Conservation (phyloP, 2,113 vertebrate genomes). For the Apteryx owenii region DNA sequence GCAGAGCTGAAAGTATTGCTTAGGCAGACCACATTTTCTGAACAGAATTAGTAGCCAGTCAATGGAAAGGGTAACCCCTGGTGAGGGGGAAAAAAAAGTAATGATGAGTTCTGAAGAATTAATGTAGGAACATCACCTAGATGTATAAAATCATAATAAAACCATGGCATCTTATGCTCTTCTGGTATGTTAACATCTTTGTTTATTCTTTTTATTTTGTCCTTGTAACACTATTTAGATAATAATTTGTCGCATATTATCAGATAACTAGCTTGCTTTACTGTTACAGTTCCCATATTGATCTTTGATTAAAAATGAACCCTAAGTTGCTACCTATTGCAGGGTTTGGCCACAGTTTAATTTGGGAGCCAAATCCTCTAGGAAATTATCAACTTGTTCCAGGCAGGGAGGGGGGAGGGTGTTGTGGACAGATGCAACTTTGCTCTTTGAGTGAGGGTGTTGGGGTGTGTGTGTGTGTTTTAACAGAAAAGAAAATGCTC, state of each 20-base stretch:
- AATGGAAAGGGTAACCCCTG: not conserved
- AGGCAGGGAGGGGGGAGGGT: no score
- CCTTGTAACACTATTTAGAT: not conserved
- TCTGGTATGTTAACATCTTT: not conserved
- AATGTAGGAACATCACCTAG: not conserved
- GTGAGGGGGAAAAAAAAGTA: rapidly evolving
- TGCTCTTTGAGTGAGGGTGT: not conserved
- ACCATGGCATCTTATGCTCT: not conserved
- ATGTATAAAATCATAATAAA: not conserved
- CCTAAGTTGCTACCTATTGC: not conserved
- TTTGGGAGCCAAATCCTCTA: not conserved
- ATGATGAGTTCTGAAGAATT: not conserved
- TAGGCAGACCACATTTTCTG: not conserved
- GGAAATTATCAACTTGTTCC: not conserved
- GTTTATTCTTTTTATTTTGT: no score
- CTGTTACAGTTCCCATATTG: not conserved
- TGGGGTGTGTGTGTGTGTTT: no score
- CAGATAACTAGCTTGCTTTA: not conserved
- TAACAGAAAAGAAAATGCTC: not conserved
- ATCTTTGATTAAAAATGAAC: not conserved
- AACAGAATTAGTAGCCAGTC: not conserved
- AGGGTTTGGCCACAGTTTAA: not conserved
- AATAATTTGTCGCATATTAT: not conserved
- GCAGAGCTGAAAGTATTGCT: not conserved
- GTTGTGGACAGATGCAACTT: not conserved